Conservation (phyloP, 2,797 vertebrate genomes). For the Sternotherus odoratus region DNA sequence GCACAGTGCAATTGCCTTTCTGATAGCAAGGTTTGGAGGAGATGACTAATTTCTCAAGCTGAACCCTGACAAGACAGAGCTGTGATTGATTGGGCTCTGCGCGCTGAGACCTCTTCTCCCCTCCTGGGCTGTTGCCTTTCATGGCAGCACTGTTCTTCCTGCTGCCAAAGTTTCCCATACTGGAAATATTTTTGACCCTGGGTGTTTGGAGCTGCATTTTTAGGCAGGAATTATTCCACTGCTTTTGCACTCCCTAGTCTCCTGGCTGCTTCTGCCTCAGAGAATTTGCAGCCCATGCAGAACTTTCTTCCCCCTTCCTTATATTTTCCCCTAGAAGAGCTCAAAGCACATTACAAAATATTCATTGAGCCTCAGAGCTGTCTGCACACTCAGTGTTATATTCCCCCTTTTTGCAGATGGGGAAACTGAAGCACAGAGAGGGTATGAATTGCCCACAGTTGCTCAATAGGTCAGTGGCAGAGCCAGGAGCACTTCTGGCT, state of each 20-base stretch:
- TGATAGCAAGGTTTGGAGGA: neutral
- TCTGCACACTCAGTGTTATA: neutral
- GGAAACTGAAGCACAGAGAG: neutral
- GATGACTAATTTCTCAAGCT: slow-evolving; percentile 11
- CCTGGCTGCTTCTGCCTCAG: neutral
- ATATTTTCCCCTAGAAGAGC: neutral
- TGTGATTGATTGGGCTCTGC: slow-evolving; percentile 10
- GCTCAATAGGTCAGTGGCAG: neutral
- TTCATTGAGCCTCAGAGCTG: neutral
- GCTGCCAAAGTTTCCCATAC: neutral
- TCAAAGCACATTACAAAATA: neutral
- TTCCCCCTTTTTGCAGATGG: neutral
- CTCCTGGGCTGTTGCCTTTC: neutral
- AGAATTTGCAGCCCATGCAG: neutral
- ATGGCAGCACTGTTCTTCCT: neutral
- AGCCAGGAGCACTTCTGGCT: neutral
- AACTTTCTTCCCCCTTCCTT: neutral
- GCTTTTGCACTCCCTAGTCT: neutral
- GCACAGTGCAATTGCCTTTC: neutral
- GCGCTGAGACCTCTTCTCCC: neutral
- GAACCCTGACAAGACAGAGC: neutral
- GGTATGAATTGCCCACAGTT: neutral
- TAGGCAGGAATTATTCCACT: neutral
- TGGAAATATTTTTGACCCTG: slow-evolving; percentile 26
- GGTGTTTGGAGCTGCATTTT: neutral